Percentiles rank a stretch among this genome's conserved stretches.
Evolutionary conservation across 2,888 invertebrate genomes (phyloP).

Genomic region (Lepidochitona cinerea): DNA sequence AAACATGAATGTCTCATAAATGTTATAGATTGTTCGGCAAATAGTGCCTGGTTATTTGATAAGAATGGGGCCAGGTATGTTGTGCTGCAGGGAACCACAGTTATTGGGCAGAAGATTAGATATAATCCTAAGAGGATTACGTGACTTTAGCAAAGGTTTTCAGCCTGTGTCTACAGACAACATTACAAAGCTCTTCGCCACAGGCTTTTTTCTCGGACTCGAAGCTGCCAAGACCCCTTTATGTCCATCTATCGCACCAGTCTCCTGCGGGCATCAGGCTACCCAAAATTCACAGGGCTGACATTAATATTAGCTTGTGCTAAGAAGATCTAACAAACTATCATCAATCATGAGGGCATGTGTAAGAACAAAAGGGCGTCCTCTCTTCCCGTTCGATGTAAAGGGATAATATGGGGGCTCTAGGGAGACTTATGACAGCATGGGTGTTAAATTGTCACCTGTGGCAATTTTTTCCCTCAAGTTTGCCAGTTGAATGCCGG

Average conservation of each 20-base stretch:
- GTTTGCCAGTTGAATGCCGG: no score
- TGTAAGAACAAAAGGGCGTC: no score
- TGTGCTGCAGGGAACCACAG: background rate
- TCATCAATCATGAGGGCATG: no score
- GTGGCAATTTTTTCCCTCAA: background rate
- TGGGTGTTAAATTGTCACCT: constrained; percentile 4
- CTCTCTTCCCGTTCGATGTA: no score
- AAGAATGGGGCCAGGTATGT: background rate
- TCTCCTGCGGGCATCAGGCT: background rate
- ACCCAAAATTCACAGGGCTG: no score
- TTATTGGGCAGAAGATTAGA: background rate
- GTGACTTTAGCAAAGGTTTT: background rate
- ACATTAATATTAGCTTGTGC: no score
- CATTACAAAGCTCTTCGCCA: background rate
- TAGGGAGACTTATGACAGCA: background rate
- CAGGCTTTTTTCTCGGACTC: background rate
- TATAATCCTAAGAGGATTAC: background rate
- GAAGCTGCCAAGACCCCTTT: background rate
- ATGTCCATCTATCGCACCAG: background rate
- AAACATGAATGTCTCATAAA: background rate
- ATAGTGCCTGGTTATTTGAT: background rate
- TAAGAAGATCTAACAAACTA: no score
- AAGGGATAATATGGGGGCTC: no score
- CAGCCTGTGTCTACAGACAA: background rate
- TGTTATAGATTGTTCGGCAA: background rate